Evolutionary conservation across 2,113 vertebrate species (phyloP).

Genomic region (Porphyrio hochstetteri): DNA sequence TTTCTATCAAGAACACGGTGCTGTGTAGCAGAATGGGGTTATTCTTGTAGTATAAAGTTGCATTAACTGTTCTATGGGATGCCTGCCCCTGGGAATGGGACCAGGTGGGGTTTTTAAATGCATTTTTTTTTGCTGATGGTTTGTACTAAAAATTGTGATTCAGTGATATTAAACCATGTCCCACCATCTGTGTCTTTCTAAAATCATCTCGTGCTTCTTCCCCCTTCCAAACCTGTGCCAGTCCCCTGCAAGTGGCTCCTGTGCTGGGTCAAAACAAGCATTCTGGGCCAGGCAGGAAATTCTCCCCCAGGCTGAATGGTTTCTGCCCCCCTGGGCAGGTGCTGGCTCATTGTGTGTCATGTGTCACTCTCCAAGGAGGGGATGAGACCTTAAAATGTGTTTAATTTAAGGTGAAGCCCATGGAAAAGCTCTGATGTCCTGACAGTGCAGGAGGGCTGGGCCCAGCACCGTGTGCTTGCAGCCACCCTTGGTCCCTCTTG

Average conservation of each 20-base stretch:
- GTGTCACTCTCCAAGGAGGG: fast-evolving
- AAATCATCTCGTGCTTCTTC: background rate
- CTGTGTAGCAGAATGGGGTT: background rate
- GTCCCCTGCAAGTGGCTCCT: too few relatives aligned
- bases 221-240: background rate
- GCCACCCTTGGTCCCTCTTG: background rate
- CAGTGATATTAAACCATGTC: constrained; percentile 29
- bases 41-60: background rate
- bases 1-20: background rate
- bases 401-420: background rate
- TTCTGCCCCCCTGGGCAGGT: background rate
- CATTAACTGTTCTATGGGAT: background rate
- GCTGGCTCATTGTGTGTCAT: fast-evolving
- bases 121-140: background rate
- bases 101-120: background rate
- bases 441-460: background rate
- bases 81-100: background rate
- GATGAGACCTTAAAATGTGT: background rate
- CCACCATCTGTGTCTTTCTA: background rate
- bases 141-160: constrained; percentile 48
- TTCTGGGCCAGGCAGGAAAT: background rate
- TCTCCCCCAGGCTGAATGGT: fast-evolving
- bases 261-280: background rate
- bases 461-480: background rate
- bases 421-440: background rate